These are phyloP conservation scores for Caenorhabditis latens DNA, from an alignment of 1,140 invertebrate species.

Conservation along the genomic window DNA sequence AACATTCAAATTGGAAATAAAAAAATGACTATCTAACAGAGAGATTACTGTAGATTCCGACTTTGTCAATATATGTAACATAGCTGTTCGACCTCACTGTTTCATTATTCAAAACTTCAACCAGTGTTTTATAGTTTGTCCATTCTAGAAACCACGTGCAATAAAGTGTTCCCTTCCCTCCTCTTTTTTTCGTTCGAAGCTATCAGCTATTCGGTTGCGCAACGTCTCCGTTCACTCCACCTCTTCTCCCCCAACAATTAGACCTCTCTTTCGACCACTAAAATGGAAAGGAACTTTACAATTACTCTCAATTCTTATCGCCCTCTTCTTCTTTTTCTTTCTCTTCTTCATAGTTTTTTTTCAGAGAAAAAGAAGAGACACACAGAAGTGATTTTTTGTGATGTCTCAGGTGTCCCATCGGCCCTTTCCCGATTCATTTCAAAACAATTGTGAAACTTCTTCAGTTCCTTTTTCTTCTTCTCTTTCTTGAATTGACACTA, in stretches of 20 bases:
- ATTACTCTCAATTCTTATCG: conserved; percentile 48
- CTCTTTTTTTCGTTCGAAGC: background rate
- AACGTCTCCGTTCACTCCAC: background rate
- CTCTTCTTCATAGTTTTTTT: background rate
- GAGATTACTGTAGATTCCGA: too few species aligned
- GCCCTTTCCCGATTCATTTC: conserved; percentile 3
- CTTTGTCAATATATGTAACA: too few species aligned
- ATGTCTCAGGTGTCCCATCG: background rate
- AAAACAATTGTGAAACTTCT: background rate
- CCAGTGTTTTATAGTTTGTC: background rate
- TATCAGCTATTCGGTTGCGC: conserved; percentile 20
- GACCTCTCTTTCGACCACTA: conserved; percentile 48
- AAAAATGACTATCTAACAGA: too few species aligned
- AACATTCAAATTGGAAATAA: too few species aligned
- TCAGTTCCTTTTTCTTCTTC: background rate
- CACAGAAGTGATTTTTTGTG: conserved; percentile 34
- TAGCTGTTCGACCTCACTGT: too few species aligned
- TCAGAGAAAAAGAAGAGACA: conserved; percentile 34
- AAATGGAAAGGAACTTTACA: conserved; percentile 44
- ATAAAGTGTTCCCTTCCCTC: conserved; percentile 5
- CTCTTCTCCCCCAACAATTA: background rate
- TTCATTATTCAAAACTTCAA: too few species aligned
- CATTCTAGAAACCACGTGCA: background rate
- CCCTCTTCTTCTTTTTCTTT: background rate
- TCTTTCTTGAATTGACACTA: background rate